These are phyloP conservation scores for Shargacucullia verbasci DNA, from an alignment of 2,888 invertebrate genomes.

Conservation along the genomic window DNA sequence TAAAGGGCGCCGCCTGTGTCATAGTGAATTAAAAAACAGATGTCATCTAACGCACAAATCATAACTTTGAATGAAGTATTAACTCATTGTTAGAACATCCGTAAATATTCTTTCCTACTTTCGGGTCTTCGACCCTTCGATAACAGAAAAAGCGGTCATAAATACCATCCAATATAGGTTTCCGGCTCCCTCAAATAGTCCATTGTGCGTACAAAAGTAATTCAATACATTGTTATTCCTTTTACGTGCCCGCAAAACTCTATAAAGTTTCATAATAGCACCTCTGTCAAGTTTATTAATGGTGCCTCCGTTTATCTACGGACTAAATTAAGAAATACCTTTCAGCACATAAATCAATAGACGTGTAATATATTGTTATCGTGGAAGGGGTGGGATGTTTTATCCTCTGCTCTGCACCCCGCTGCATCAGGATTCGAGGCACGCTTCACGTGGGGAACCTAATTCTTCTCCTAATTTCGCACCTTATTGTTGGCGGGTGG, in stretches of 20 bases:
- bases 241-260: constrained; percentile 54
- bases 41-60: no score
- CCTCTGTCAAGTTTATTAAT: constrained; percentile 59
- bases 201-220: constrained; percentile 56
- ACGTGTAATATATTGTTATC: constrained; percentile 63
- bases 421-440: constrained; percentile 78
- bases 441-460: constrained; percentile 81
- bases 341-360: constrained; percentile 72
- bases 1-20: no score
- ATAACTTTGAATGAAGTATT: no score
- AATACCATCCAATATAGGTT: constrained; percentile 51
- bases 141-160: constrained; percentile 54
- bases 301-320: constrained; percentile 58
- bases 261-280: constrained; percentile 65
- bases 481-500: constrained; percentile 84
- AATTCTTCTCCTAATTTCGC: constrained; percentile 87
- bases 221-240: constrained; percentile 62
- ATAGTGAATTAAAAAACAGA: no score
- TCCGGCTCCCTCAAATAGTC: constrained; percentile 49
- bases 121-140: constrained; percentile 36
- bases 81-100: no score
- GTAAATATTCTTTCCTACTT: background rate
- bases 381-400: constrained; percentile 63
- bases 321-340: constrained; percentile 74
- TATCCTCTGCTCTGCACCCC: constrained; percentile 58